Conservation (phyloP, 2,113 vertebrate species). For the Gobius niger region DNA sequence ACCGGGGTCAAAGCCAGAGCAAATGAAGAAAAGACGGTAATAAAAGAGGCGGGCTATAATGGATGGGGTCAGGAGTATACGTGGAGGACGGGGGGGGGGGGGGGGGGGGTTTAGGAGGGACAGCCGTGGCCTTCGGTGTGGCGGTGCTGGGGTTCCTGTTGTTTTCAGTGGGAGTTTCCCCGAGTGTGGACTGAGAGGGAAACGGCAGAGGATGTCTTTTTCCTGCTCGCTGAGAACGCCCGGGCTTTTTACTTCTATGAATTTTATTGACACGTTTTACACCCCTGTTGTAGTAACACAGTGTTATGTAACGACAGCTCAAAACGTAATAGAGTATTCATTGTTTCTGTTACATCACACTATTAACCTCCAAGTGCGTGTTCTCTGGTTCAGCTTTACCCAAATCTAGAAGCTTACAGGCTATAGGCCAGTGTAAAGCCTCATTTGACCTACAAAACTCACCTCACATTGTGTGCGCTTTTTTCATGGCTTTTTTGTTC, state of each 20-base stretch:
- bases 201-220: constrained; percentile 70
- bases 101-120: constrained; percentile 23
- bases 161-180: constrained; percentile 69
- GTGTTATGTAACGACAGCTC: too few relatives aligned
- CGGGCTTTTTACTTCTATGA: constrained; percentile 35
- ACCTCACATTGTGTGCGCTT: too few relatives aligned
- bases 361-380: too few relatives aligned
- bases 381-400: too few relatives aligned
- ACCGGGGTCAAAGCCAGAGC: constrained; percentile 15
- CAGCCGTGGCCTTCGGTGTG: constrained; percentile 51
- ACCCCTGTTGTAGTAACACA: neutral
- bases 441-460: too few relatives aligned
- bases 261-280: constrained; percentile 6
- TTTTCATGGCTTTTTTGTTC: too few relatives aligned
- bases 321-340: too few relatives aligned
- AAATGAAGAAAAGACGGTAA: constrained; percentile 41
- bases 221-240: constrained; percentile 63
- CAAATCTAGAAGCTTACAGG: too few relatives aligned
- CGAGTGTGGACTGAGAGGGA: constrained; percentile 42
- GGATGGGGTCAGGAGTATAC: neutral
- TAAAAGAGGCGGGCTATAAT: constrained; percentile 31
- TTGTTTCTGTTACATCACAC: too few relatives aligned
- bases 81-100: neutral
- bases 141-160: constrained; percentile 66
- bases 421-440: too few relatives aligned